Base-by-base conservation (phyloP, 2,888 invertebrate genomes). In the Cyrtodaria siliqua region DNA sequence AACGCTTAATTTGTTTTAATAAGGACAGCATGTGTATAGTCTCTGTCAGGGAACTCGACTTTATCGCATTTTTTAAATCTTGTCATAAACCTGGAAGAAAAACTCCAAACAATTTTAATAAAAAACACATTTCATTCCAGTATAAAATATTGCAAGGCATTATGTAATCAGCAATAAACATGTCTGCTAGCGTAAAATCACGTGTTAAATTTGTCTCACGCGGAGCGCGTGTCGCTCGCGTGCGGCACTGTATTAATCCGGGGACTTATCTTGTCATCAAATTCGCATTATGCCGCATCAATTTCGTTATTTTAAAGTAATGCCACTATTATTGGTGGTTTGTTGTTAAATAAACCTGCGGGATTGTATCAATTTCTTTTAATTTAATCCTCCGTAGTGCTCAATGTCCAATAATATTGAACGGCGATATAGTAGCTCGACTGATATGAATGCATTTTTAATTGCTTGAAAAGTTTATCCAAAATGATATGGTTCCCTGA, bases 261-360 rank as follows among this genome's bases (percentile, higher is more conserved):
- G 14, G 16, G 27, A 53, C 53, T 53, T 27, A 53, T 53, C 53
- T 27, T 53, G 29, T 29, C 53, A 53, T 53, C 53, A 53, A 29
- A n/a, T n/a, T 24, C 50, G 23, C 50, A 50, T 44, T 9, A 44
- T 44, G 16, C 44, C 4, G 44, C 16, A 18, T 44, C n/a, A 44
- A 18, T 44, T 44, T 20, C 3, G 44, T 16, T 44, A 44, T 44
- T 9, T 44, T 44, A 9, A 38, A 44, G 44, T 44, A 44, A 44
- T 44, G 44, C 3, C 44, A 18, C 44, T 44, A 44, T 44, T 44
- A 44, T 18, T 18, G 33, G 33, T 33, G 12, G 33, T 33, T 33
- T 12, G 4, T 12, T 33, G 33, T 33, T 33, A 33, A 33, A 33
- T 33, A 33, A 33, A 33, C 33, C 12, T 33, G 4, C 4, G 6